Base-by-base conservation (phyloP, 1,140 invertebrate species). In the Cydia amplana region DNA sequence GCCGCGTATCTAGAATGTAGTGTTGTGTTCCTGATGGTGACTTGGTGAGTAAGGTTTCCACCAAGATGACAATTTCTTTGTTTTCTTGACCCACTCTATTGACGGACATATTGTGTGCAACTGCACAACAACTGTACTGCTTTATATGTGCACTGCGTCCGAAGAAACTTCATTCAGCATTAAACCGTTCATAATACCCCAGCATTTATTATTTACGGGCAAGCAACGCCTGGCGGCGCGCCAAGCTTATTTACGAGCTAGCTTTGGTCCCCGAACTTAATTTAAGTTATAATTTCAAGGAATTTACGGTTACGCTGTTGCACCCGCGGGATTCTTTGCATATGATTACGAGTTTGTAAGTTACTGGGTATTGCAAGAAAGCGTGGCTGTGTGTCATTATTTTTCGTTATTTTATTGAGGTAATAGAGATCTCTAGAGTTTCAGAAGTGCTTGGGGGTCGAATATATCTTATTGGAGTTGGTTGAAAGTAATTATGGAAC, bases 201-300 rank as follows among this genome's bases (percentile, higher is more conserved):
- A 60, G 20, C 55, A 10, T 60, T 32, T 65, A 65, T 65, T 32
- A 65, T 65, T 65, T 14, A 65, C 64, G 64, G 14, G 63, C 23
- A 64, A 36, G 25, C 18, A 20, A 28, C 18, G 64, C 16, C 64
- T 65, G 64, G 25, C 23, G 25, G 25, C 64, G 5, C 10, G 25
- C 25, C 64, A 32, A 65, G 64, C 28, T 65, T 32, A 36, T 65
- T 65, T 65, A 65, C 64, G 28, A 36, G 9, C 60, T 65, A 16
- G 64, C 25, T 36, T 64, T 4, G n/a, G 32, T 5, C 25, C 43
- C 43, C 64, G 16, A 65, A 65, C 12, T 65, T 65, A 60, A 60
- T 60, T 36, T 36, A 65, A 65, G 64, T 65, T 65, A 65, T 65
- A 65, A 65, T 65, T 65, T 65, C 36, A 65, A 65, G 64, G 64